These are phyloP conservation scores for Drosophila niveifrons DNA, from an alignment of 2,888 invertebrate species.

Conservation along the genomic window DNA sequence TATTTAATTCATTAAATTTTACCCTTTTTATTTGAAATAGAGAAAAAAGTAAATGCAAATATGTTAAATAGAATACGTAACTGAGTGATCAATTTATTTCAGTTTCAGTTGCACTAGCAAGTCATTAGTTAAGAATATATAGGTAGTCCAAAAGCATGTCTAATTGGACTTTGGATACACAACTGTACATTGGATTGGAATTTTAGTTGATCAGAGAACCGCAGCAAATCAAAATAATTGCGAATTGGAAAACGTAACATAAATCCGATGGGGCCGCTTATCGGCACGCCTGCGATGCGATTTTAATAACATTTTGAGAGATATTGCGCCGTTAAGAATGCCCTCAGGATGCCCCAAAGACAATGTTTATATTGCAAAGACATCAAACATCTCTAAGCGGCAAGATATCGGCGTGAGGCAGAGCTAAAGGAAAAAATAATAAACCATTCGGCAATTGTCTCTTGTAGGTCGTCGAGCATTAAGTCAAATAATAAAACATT, in stretches of 20 bases:
- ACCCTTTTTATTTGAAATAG: not conserved
- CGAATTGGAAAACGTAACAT: slow-evolving; percentile 29
- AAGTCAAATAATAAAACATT: slow-evolving; percentile 79
- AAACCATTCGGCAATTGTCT: slow-evolving; percentile 74
- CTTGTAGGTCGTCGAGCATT: slow-evolving; percentile 38
- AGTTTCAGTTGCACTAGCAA: too few relatives aligned
- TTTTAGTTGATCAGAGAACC: slow-evolving; percentile 28
- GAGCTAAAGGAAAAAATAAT: slow-evolving; percentile 66
- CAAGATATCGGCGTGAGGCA: slow-evolving; percentile 1
- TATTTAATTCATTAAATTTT: not conserved
- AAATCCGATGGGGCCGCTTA: slow-evolving; percentile 45
- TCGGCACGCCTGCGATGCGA: slow-evolving; percentile 66
- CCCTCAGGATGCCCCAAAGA: slow-evolving; percentile 38
- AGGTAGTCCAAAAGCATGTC: too few relatives aligned
- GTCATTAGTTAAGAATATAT: too few relatives aligned
- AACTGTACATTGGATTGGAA: not conserved
- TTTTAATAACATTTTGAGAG: slow-evolving; percentile 73
- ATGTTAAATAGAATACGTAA: not conserved
- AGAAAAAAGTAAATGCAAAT: not conserved
- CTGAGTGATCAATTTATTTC: too few relatives aligned
- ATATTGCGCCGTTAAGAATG: slow-evolving; percentile 68
- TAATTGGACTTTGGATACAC: too few relatives aligned
- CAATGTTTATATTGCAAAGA: slow-evolving; percentile 61
- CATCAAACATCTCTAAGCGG: slow-evolving; percentile 59
- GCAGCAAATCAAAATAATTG: slow-evolving; percentile 66